Evolutionary conservation across 1,140 invertebrate species (phyloP), one percentile per base, ranked within the genome.

Genomic region (Hylyphantes graminicola): DNA sequence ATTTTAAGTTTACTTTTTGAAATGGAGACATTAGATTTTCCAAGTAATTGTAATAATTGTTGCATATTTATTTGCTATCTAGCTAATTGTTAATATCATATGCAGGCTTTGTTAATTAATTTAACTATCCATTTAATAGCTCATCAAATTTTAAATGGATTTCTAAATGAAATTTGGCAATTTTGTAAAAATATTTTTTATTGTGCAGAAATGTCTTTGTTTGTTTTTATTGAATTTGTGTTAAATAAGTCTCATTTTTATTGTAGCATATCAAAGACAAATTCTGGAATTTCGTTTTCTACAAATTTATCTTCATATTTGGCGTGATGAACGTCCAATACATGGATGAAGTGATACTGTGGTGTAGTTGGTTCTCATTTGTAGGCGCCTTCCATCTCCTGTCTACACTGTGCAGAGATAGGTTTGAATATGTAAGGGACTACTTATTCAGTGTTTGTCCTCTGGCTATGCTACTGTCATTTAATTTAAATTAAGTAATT

Each of bases 221-320:
- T 3, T 19, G 15, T n/a, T 55, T 74, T 17, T 19, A 17, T 8
- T 68, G 13, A 68, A 13, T 17, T 2, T 68, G 19, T 17, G 2
- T 3, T 21, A n/a, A 13, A 35, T 51, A 77, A 51, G n/a, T 35
- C 86, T 87, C 55, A 55, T 67, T 65, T 77, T 67, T 65, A n/a
- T 76, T 91, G 89, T 87, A 93, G 88, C 93, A 93, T 87, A 89
- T 94, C n/a, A 93, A 93, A 88, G 94, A 96, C 88, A 96, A 96
- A 90, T 96, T 97, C 90, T 97, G 96, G 95, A 97, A 97, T 90
- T 97, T 96, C 89, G 92, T 97, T 4, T 97, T 97, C 90, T 96
- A 97, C 90, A 98, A 98, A 90, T 97, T 97, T 88, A 97, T 97
- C 87, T 97, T 97, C 89, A 94, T 98, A 35, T 97, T 97, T 89